Conservation (phyloP, 2,888 invertebrate species). For the Conistra vaccinii region DNA sequence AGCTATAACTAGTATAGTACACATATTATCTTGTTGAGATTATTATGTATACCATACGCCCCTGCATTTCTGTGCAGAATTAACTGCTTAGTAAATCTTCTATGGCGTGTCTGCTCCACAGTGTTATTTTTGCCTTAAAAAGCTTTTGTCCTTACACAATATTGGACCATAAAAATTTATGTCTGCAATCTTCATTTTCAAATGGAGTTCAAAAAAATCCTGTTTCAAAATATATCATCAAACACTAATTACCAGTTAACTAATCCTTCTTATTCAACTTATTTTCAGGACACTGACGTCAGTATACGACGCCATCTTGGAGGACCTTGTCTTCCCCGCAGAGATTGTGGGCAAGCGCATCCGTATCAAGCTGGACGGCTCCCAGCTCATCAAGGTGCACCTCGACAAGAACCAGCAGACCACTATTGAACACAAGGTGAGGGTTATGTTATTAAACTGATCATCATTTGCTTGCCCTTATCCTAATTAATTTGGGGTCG, state of each 20-base stretch:
- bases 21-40: background rate
- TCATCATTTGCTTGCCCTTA: no score
- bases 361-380: constrained; percentile 98
- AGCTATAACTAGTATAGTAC: background rate
- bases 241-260: background rate
- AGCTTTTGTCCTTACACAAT: no score
- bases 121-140: no score
- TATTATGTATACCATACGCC: background rate
- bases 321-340: constrained; percentile 99
- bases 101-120: no score
- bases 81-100: no score
- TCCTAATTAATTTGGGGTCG: no score
- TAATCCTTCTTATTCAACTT: background rate
- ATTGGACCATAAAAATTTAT: no score
- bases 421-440: constrained; percentile 99
- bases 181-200: no score
- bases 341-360: constrained; percentile 99
- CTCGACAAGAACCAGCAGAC: constrained; percentile 99
- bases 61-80: background rate
- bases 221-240: no score
- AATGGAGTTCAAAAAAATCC: no score
- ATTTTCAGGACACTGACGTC: constrained; percentile 96
- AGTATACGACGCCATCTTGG: constrained; percentile 99
- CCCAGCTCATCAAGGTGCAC: constrained; percentile 99
- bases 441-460: no score